Evolutionary conservation across 2,113 vertebrate genomes (phyloP).

Genomic region (Calidris pygmaea): DNA sequence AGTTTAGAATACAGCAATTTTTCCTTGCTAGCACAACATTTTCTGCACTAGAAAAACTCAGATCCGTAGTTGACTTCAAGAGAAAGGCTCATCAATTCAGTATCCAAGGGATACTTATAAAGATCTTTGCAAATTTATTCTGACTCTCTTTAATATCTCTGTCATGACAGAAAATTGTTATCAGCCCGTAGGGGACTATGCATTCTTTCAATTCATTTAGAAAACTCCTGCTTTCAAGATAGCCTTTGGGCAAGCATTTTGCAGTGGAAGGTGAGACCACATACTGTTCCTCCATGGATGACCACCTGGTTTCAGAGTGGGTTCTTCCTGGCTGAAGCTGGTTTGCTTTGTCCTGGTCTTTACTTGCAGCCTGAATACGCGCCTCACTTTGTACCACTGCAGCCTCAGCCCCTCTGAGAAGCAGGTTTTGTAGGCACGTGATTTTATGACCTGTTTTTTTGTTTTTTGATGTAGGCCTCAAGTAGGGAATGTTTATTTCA

Average conservation of each 20-base stretch:
- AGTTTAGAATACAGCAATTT: not conserved
- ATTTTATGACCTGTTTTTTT: not conserved
- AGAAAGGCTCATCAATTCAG: not conserved
- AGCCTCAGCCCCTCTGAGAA: not conserved
- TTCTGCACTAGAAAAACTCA: not conserved
- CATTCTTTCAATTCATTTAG: not conserved
- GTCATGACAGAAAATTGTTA: not conserved
- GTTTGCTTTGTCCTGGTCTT: not conserved
- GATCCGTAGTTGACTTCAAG: not conserved
- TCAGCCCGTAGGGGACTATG: not conserved
- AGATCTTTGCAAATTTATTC: not conserved
- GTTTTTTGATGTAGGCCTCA: not conserved
- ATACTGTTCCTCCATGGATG: not conserved
- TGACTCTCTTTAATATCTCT: not conserved
- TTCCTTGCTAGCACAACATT: not conserved
- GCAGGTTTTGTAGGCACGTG: rapidly evolving
- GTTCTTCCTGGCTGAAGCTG: not conserved
- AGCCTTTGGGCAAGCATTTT: not conserved
- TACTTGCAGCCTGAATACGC: not conserved
- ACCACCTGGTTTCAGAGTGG: not conserved
- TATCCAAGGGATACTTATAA: not conserved
- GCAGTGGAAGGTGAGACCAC: not conserved
- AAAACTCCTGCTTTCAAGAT: not conserved
- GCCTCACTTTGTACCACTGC: not conserved
- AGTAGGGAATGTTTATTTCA: not conserved